These are phyloP conservation scores for Philaethria dido DNA, from an alignment of 2,888 invertebrate genomes.

Conservation along the genomic window DNA sequence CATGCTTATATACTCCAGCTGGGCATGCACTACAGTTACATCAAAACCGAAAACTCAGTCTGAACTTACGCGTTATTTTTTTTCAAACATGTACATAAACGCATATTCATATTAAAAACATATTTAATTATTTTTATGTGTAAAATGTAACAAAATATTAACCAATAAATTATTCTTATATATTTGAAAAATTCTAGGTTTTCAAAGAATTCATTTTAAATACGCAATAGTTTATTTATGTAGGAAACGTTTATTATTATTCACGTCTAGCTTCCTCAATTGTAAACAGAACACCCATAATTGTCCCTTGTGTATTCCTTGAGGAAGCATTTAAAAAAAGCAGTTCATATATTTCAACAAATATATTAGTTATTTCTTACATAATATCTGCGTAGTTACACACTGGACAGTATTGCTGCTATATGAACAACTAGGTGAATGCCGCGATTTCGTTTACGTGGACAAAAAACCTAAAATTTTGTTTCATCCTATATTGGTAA, in stretches of 20 bases:
- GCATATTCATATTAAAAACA: no score
- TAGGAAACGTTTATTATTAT: background rate
- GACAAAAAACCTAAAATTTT: no score
- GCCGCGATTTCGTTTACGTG: no score
- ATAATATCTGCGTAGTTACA: background rate
- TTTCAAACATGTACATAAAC: no score
- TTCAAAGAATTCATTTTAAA: background rate
- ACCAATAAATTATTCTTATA: no score
- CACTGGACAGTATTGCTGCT: background rate
- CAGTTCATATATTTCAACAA: background rate
- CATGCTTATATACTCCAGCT: no score
- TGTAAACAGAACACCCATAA: background rate
- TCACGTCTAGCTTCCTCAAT: background rate
- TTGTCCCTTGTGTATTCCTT: conserved; percentile 24
- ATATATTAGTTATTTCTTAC: background rate
- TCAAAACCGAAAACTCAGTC: no score
- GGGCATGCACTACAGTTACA: no score
- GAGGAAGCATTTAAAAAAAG: conserved; percentile 9
- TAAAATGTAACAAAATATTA: no score
- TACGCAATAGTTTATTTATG: background rate
- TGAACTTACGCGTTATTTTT: no score
- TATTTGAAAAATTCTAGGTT: background rate
- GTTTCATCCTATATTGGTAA: no score
- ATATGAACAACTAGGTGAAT: background rate
- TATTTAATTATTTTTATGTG: no score